A percentile compares a stretch with the other conserved stretches of the same genome.
Evolutionary conservation across 1,140 invertebrate species (phyloP).

Genomic region (Brachionus koreanus): DNA sequence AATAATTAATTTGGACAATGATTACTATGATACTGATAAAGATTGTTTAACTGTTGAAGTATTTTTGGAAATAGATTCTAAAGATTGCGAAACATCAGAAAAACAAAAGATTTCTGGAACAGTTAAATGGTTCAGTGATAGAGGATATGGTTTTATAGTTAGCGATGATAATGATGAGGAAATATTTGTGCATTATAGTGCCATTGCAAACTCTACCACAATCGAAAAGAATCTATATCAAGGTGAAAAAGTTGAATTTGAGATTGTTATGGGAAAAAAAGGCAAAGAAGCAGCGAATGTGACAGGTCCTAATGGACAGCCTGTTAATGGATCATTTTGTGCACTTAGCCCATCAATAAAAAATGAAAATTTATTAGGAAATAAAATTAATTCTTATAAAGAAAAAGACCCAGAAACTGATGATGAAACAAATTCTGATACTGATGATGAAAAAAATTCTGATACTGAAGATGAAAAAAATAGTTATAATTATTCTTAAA

Average conservation of each 20-base stretch:
- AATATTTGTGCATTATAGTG: constrained; percentile 93
- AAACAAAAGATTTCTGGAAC: constrained; percentile 64
- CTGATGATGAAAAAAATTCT: too few species aligned
- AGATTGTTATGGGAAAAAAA: constrained; percentile 72
- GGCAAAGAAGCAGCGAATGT: constrained; percentile 95
- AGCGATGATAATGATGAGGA: constrained; percentile 97
- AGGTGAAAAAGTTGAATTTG: constrained; percentile 96
- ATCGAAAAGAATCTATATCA: constrained; percentile 94
- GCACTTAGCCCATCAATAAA: too few species aligned
- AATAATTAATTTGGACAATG: not conserved
- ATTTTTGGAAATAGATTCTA: not conserved
- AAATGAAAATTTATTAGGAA: not conserved
- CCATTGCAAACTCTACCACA: constrained; percentile 92
- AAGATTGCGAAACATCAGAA: not conserved
- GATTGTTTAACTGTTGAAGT: not conserved
- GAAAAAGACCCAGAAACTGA: too few species aligned
- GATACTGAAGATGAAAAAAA: too few species aligned
- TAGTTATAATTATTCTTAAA: too few species aligned
- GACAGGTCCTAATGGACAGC: constrained; percentile 83
- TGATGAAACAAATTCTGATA: too few species aligned
- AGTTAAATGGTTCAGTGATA: constrained; percentile 98
- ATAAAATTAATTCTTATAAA: not conserved
- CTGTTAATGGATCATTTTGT: constrained; percentile 73
- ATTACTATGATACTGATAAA: not conserved
- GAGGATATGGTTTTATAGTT: constrained; percentile 99